Evolutionary conservation across 92 coral and sea anemone species (phyloP).

Genomic region (Epizoanthus ramosus): DNA sequence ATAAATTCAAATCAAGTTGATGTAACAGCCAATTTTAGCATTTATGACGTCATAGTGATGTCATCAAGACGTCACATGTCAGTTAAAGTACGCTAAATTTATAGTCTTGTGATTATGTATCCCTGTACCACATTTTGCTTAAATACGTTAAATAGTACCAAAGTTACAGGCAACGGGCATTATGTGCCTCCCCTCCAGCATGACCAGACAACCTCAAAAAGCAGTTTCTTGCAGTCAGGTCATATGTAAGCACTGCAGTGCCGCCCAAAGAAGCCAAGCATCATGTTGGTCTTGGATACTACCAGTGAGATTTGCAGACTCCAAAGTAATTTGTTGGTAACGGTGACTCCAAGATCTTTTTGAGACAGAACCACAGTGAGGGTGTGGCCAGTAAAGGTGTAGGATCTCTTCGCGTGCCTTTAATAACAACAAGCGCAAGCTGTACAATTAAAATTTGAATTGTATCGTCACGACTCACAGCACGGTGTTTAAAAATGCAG

Average conservation of each 20-base stretch:
- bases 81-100: too few relatives aligned
- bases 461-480: too few relatives aligned
- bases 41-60: too few relatives aligned
- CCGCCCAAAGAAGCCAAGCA: constrained; percentile 37
- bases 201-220: background rate
- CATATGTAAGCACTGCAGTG: constrained; percentile 24
- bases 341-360: constrained; percentile 49
- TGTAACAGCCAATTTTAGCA: too few relatives aligned
- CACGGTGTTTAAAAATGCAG: too few relatives aligned
- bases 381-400: constrained; percentile 28
- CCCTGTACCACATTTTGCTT: background rate
- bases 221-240: constrained; percentile 36
- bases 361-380: constrained; percentile 32
- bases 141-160: constrained; percentile 39
- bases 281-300: constrained; percentile 28
- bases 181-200: background rate
- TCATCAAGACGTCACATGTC: too few relatives aligned
- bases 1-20: too few relatives aligned
- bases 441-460: too few relatives aligned
- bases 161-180: too few relatives aligned
- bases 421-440: too few relatives aligned
- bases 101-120: too few relatives aligned
- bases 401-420: constrained; percentile 37
- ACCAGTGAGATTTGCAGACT: constrained; percentile 19
- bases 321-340: constrained; percentile 28